These are phyloP conservation scores for Chlorodrepanis virens DNA, from an alignment of 2,113 vertebrate genomes.

Conservation along the genomic window DNA sequence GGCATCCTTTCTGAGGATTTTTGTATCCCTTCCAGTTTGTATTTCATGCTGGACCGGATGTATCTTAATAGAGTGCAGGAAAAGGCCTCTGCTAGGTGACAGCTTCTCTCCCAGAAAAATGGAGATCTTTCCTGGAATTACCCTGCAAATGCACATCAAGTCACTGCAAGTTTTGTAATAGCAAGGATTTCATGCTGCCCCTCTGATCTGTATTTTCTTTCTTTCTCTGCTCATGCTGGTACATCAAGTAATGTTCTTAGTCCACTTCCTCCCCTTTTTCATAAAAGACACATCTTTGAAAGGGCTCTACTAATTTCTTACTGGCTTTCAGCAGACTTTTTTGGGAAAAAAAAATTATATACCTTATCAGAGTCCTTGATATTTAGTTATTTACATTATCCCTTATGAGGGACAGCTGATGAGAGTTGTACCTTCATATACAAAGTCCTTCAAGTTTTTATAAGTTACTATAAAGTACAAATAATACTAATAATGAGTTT, in stretches of 20 bases:
- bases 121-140: background rate
- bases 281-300: background rate
- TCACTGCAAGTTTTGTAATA: background rate
- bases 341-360: background rate
- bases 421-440: background rate
- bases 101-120: background rate
- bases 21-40: background rate
- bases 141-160: background rate
- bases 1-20: background rate
- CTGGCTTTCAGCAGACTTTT: background rate
- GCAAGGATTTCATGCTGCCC: background rate
- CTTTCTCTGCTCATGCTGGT: background rate
- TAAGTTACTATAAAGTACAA: background rate
- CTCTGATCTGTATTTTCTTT: background rate
- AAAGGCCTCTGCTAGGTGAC: background rate
- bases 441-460: background rate
- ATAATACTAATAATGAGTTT: background rate
- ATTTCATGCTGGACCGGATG: background rate
- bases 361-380: background rate
- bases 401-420: background rate
- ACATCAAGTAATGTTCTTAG: background rate
- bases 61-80: background rate
- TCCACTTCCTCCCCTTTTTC: background rate
- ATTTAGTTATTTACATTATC: background rate
- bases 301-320: background rate